A percentile compares a stretch with the other conserved stretches of the same genome.
These are phyloP conservation scores for Tachina fera DNA, from an alignment of 2,888 invertebrate species.

Conservation along the genomic window DNA sequence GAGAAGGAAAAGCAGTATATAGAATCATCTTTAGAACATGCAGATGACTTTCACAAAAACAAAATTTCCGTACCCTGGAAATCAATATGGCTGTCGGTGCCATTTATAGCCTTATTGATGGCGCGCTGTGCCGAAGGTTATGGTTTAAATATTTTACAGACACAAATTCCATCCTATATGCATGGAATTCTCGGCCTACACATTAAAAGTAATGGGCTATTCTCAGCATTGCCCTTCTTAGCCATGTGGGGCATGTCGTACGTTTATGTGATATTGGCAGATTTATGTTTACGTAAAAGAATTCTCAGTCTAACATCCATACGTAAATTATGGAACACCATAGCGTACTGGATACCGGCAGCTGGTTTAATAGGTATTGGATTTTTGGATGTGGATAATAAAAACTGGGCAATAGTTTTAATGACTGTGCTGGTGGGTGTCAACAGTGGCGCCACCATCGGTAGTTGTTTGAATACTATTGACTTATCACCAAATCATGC, in stretches of 20 bases:
- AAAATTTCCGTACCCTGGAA: conserved; percentile 86
- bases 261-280: conserved; percentile 83
- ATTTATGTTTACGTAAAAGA: conserved; percentile 81
- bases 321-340: conserved; percentile 78
- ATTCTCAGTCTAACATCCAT: conserved; percentile 79
- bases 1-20: conserved; percentile 85
- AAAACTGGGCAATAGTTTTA: conserved; percentile 82
- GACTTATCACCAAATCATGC: conserved; percentile 87
- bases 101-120: conserved; percentile 85
- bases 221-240: conserved; percentile 84
- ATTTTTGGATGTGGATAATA: conserved; percentile 81
- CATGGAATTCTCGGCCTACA: conserved; percentile 85
- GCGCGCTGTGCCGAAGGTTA: conserved; percentile 87
- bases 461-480: conserved; percentile 84
- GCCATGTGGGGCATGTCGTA: conserved; percentile 82
- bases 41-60: conserved; percentile 73
- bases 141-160: conserved; percentile 88
- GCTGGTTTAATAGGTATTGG: conserved; percentile 84
- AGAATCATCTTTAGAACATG: conserved; percentile 82
- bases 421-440: conserved; percentile 84
- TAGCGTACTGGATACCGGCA: conserved; percentile 84
- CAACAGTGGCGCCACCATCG: conserved; percentile 81
- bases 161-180: conserved; percentile 87
- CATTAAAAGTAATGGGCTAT: conserved; percentile 84
- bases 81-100: conserved; percentile 86